phyloP scores from a whole-genome alignment of 2,113 vertebrate genomes.

The Martes martes region DNA sequence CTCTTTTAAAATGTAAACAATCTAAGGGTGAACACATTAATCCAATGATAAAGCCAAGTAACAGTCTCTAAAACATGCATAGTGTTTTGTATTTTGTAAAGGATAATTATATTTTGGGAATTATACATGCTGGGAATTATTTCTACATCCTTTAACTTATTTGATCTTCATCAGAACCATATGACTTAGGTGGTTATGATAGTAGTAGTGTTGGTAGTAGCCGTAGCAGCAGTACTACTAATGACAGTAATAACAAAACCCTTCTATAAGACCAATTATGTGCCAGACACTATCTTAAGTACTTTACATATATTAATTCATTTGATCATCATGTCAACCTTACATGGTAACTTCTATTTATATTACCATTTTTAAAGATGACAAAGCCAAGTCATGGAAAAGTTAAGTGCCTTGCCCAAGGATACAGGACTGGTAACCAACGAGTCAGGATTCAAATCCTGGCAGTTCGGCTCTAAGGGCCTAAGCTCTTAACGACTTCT shows the following conservation, averaged over 20 bases:
- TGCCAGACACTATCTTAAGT: neutral
- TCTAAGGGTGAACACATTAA: neutral
- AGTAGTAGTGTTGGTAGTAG: neutral
- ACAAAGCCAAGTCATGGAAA: neutral
- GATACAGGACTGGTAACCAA: neutral
- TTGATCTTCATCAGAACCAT: neutral
- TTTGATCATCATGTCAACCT: neutral
- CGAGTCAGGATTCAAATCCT: neutral
- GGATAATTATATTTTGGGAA: neutral
- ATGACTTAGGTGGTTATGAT: neutral
- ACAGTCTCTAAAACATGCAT: neutral
- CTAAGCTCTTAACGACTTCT: neutral
- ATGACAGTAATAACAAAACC: neutral
- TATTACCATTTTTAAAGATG: slow-evolving; percentile 17
- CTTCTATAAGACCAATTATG: neutral
- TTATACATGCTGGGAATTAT: neutral
- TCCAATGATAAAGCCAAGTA: neutral
- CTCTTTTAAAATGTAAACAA: slow-evolving; percentile 9
- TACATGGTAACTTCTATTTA: neutral
- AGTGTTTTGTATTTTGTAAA: neutral
- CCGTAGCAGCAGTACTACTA: neutral
- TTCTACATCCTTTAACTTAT: neutral
- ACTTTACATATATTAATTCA: neutral
- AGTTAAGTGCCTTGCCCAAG: neutral
- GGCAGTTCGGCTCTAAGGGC: neutral